Evolutionary conservation across 2,113 vertebrate genomes (phyloP), one percentile per base, ranked within the genome.

Genomic region (Geococcyx californianus): DNA sequence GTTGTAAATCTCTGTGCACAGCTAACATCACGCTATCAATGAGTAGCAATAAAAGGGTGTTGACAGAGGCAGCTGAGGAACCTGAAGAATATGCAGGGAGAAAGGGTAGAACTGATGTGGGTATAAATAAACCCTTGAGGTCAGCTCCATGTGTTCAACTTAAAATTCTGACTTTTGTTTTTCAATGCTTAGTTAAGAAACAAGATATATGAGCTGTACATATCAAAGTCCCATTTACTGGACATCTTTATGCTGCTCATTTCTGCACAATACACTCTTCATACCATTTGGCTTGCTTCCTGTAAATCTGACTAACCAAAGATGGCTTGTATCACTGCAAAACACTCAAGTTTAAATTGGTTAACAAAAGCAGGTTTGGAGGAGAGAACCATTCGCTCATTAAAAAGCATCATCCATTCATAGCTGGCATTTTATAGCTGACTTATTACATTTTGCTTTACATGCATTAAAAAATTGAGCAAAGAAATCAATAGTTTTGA

Each of bases 381-480:
- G 64, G 20, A 86, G 66, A 93, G 82, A 79, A 74, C 36, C 23
- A 88, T 38, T 88, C n/a, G 38, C 40, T 77, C 64, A 92, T 80
- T 86, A 70, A 51, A 91, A 94, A 85, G 59, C 75, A 80, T 42
- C 55, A 38, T 55, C 51, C 29, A 55, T 66, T 93, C 83, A 83
- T 63, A 94, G 47, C n/a, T 80, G 69, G 59, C 42, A 55, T 88
- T 95, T 93, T 74, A 79, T 45, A 77, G 80, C 17, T 94, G 84
- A 64, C 49, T 25, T 7, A 5, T 62, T 87, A 78, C 49, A 16
- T 19, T 69, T 83, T 82, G 33, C 55, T 58, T 76, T 56, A 55
- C 54, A 33, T 64, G 47, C 33, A 51, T 45, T 55, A 84, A 69
- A 74, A 62, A 77, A 76, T 19, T 8, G 49, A 85, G 40, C 33